Conservation (phyloP, 2,113 vertebrate species). For the Austrofundulus limnaeus region DNA sequence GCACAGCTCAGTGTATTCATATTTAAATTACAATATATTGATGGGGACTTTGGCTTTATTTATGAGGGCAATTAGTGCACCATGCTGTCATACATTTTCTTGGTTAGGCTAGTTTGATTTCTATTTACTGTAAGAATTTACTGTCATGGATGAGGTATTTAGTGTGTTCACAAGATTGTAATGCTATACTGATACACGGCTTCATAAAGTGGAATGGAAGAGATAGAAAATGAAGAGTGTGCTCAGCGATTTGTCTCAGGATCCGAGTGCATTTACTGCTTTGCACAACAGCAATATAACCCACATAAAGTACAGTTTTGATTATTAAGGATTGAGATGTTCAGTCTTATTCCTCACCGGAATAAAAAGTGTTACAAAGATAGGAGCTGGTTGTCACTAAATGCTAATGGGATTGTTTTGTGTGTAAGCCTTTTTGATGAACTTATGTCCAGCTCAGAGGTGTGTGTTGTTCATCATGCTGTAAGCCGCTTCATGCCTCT, state of each 20-base stretch:
- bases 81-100: neutral
- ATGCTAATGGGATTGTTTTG: slow-evolving; percentile 29
- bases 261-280: slow-evolving; percentile 43
- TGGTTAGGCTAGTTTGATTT: slow-evolving; percentile 9
- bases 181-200: slow-evolving; percentile 37
- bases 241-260: slow-evolving; percentile 39
- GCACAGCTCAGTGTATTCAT: slow-evolving; percentile 9
- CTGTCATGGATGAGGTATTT: slow-evolving; percentile 30
- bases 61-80: slow-evolving; percentile 1
- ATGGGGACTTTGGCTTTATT: neutral
- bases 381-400: slow-evolving; percentile 9
- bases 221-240: slow-evolving; percentile 31
- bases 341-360: neutral
- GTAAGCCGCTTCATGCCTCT: slow-evolving; percentile 50
- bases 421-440: slow-evolving; percentile 41
- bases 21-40: neutral
- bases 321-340: slow-evolving; percentile 15
- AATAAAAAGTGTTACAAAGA: neutral
- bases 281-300: slow-evolving; percentile 17
- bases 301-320: slow-evolving; percentile 23
- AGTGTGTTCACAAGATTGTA: slow-evolving; percentile 24
- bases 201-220: slow-evolving; percentile 63
- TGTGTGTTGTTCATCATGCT: slow-evolving; percentile 50
- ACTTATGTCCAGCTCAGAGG: slow-evolving; percentile 40
- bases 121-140: slow-evolving; percentile 22